Evolutionary conservation across 2,113 vertebrate species (phyloP).

Genomic region (Tiliqua scincoides): DNA sequence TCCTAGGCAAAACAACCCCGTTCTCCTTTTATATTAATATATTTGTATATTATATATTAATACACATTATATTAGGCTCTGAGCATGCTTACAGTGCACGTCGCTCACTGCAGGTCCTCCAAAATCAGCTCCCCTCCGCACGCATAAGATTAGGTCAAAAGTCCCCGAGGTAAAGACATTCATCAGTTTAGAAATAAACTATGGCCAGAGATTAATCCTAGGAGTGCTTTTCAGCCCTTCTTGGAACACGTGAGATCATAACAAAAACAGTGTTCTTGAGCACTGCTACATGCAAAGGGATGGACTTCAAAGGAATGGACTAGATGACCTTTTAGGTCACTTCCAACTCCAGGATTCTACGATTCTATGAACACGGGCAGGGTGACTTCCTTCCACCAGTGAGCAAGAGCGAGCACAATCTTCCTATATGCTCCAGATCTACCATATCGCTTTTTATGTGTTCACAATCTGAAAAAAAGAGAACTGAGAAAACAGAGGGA

Average conservation of each 20-base stretch:
- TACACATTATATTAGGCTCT: too few species aligned
- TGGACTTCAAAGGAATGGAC: too few species aligned
- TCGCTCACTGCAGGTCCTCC: background rate
- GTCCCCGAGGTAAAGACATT: background rate
- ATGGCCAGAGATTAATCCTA: background rate
- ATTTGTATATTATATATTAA: too few species aligned
- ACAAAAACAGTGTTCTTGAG: background rate
- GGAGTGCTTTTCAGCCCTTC: background rate
- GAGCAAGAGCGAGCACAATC: background rate
- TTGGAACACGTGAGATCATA: too few species aligned
- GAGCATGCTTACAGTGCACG: background rate
- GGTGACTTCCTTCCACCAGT: background rate
- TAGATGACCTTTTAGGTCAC: too few species aligned
- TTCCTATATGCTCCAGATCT: background rate
- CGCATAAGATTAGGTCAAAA: too few species aligned
- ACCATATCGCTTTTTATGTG: background rate
- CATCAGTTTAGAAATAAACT: background rate
- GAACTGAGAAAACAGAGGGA: background rate
- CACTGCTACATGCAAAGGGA: too few species aligned
- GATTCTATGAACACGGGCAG: too few species aligned
- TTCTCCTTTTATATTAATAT: background rate
- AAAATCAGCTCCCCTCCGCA: background rate
- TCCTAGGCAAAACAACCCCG: background rate
- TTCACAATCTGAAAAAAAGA: background rate
- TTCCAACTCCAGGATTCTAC: too few species aligned